Evolutionary conservation across 2,113 vertebrate genomes (phyloP).

Genomic region (Spilogale gracilis): DNA sequence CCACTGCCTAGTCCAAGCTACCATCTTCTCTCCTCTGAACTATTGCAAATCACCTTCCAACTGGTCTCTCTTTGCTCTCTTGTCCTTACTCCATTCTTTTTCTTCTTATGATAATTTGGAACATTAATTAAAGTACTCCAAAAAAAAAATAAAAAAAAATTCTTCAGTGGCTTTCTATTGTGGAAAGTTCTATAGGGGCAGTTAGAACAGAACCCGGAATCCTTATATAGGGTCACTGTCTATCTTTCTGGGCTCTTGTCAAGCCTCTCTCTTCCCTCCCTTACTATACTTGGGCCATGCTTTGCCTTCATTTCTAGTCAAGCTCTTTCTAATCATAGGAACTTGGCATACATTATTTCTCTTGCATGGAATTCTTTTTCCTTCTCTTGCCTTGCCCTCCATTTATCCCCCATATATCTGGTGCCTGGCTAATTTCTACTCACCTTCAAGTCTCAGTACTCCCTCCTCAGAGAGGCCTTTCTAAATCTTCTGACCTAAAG

Average conservation of each 20-base stretch:
- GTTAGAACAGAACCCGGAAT: neutral
- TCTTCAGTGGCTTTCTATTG: neutral
- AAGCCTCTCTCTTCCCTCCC: neutral
- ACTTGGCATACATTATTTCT: neutral
- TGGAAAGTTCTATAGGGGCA: neutral
- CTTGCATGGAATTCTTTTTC: neutral
- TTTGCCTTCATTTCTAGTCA: neutral
- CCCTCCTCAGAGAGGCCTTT: neutral
- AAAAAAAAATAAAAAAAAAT: neutral
- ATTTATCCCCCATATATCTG: neutral
- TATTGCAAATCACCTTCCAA: neutral
- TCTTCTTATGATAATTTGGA: neutral
- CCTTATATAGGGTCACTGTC: neutral
- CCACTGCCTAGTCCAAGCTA: neutral
- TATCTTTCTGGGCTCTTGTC: neutral
- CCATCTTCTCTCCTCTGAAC: neutral
- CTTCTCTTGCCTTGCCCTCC: neutral
- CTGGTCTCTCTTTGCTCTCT: neutral
- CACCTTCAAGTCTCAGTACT: neutral
- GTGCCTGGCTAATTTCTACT: neutral
- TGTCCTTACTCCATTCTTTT: neutral
- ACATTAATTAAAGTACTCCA: neutral
- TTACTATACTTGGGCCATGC: neutral
- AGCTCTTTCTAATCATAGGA: neutral
- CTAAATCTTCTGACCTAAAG: constrained; percentile 20